These are phyloP conservation scores for Chelon auratus DNA, from an alignment of 2,797 vertebrate species.

Conservation along the genomic window DNA sequence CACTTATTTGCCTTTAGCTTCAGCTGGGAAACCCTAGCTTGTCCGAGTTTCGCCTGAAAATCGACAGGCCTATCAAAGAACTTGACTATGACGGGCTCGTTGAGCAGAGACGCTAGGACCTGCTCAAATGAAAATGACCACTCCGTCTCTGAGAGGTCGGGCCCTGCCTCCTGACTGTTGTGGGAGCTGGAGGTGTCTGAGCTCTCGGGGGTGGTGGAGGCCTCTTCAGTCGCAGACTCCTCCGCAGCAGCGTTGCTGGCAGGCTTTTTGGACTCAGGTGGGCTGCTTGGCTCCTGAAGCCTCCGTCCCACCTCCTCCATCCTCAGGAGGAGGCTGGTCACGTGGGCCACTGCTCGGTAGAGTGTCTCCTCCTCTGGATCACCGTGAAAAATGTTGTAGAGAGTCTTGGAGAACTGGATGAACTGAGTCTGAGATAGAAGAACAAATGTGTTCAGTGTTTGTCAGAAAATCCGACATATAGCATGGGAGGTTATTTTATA, in stretches of 20 bases:
- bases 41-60: conserved; percentile 86
- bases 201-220: conserved; percentile 58
- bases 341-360: conserved; percentile 92
- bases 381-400: conserved; percentile 96
- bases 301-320: conserved; percentile 96
- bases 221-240: conserved; percentile 51
- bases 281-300: conserved; percentile 80
- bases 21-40: conserved; percentile 88
- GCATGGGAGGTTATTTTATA: neutral
- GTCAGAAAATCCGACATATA: neutral
- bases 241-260: conserved; percentile 14
- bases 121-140: conserved; percentile 99
- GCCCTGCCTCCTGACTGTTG: conserved; percentile 66
- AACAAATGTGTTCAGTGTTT: neutral
- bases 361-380: conserved; percentile 92
- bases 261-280: conserved; percentile 38
- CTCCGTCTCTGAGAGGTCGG: conserved; percentile 75
- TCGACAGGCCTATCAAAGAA: conserved; percentile 93
- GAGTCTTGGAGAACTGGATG: conserved; percentile 96
- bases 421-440: conserved; percentile 89
- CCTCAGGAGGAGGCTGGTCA: conserved; percentile 94
- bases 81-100: conserved; percentile 91
- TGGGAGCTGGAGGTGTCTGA: conserved; percentile 65
- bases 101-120: conserved; percentile 95
- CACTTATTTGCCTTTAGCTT: conserved; percentile 78